Evolutionary conservation across 2,113 vertebrate species (phyloP), one percentile per base, ranked within the genome.

Genomic region (Sterrhoptilus dennistouni): DNA sequence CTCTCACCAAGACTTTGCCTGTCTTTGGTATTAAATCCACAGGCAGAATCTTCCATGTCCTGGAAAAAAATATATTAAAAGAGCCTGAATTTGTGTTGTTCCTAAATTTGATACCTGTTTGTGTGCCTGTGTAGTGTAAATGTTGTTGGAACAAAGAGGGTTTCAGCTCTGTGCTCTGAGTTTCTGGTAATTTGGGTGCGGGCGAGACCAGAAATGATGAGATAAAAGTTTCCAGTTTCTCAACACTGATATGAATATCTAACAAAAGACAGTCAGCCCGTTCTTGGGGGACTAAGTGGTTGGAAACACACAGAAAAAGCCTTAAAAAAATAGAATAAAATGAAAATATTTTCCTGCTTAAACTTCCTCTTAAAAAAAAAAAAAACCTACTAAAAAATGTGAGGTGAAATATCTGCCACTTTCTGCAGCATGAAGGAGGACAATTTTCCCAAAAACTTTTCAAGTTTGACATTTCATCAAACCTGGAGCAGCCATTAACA

Each of bases 1-100:
- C 50, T 68, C 25, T 60, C 93, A 83, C 57, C 33, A 25, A 64
- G 75, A 60, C 49, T 79, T 63, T 78, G 56, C 24, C 27, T 86
- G 28, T 28, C 95, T 97, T 94, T 94, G 57, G 81, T 79, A 78
- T 94, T 82, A 71, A 95, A 94, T 90, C 95, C 93, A 87, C 71
- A 86, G 61, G 84, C 71, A 86, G 87, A 89, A 79, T 71, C 69
- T 74, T 93, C 80, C 94, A 65, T 71, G 8, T 76, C 78, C 90
- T 87, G 47, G 11, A 47, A 25, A 72, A 72, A 50, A 56, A 68
- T 10, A 27, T 3, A 69, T 76, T 47, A 40, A 28, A 28, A 11
- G 21, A 35, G 33, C 14, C 40, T 29, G 36, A 36, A 56, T 65
- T 36, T 42, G 6, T 44, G 14, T 81, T 83, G 33, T 52, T 78